phyloP scores from a whole-genome alignment of 2,113 vertebrate species.

The Gavialis gangeticus region DNA sequence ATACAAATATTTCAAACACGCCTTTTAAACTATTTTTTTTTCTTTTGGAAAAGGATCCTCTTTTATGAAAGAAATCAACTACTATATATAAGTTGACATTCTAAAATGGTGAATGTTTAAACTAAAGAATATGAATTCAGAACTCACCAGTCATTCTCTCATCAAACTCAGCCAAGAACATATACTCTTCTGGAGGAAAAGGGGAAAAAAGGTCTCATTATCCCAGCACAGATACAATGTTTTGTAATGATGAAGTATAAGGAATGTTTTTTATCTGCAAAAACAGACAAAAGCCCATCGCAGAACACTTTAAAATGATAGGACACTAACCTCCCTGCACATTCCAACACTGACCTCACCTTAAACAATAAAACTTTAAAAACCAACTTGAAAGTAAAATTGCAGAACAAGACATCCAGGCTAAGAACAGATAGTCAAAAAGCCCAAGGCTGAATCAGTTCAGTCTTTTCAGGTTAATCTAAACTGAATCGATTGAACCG shows the following conservation, averaged over 20 bases:
- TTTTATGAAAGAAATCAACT: not conserved
- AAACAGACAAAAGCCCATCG: too few species aligned
- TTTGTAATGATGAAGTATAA: not conserved
- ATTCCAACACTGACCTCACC: too few species aligned
- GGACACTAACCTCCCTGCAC: too few species aligned
- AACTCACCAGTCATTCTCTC: not conserved
- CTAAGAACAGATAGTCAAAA: too few species aligned
- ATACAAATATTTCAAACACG: not conserved
- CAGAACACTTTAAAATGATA: too few species aligned
- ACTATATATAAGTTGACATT: not conserved
- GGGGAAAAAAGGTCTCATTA: not conserved
- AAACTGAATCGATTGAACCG: too few species aligned
- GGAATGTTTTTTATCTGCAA: too few species aligned
- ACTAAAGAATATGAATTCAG: not conserved
- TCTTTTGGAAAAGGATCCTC: not conserved
- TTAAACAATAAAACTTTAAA: too few species aligned
- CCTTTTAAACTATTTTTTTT: not conserved
- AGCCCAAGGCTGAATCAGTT: too few species aligned
- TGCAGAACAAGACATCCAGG: too few species aligned
- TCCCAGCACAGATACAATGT: not conserved
- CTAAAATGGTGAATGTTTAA: not conserved
- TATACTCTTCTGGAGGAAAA: not conserved
- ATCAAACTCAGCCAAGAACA: not conserved
- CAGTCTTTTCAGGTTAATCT: too few species aligned
- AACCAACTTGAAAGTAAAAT: too few species aligned